Evolutionary conservation across 2,113 vertebrate species (phyloP).

Genomic region (Emydocephalus ijimae): DNA sequence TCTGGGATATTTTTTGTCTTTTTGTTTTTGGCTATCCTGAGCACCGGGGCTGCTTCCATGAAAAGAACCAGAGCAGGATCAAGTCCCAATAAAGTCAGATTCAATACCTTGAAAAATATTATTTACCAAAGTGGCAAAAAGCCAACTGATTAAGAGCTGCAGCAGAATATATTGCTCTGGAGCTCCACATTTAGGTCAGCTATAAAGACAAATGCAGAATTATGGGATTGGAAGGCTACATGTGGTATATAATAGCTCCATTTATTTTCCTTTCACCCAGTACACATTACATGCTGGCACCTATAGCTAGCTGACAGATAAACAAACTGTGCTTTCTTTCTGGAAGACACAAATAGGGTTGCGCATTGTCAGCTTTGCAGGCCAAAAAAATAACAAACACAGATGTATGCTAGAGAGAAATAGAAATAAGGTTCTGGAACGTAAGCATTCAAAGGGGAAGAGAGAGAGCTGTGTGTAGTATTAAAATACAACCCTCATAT

Average conservation of each 20-base stretch:
- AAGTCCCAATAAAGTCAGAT: slow-evolving; percentile 5
- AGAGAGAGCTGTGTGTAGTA: not conserved
- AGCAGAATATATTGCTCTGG: not conserved
- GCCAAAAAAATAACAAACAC: slow-evolving; percentile 62
- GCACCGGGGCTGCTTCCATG: not conserved
- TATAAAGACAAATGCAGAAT: slow-evolving; percentile 21
- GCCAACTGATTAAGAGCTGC: not conserved
- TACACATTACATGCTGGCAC: slow-evolving; percentile 50
- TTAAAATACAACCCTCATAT: not conserved
- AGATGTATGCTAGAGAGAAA: slow-evolving; percentile 46
- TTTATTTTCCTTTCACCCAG: slow-evolving; percentile 60
- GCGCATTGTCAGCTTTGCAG: slow-evolving; percentile 46
- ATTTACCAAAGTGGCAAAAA: slow-evolving; percentile 1
- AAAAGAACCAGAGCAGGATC: slow-evolving; percentile 25
- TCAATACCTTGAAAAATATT: slow-evolving; percentile 2
- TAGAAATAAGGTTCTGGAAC: slow-evolving; percentile 37
- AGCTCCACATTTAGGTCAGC: slow-evolving; percentile 14
- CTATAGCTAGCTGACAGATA: slow-evolving; percentile 51
- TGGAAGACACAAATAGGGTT: slow-evolving; percentile 51
- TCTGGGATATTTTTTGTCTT: not conserved
- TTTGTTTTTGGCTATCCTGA: not conserved
- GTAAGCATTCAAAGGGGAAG: not conserved
- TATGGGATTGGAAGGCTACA: slow-evolving; percentile 35
- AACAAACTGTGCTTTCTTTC: slow-evolving; percentile 56
- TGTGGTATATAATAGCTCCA: slow-evolving; percentile 41